phyloP scores from a whole-genome alignment of 2,113 vertebrate species.

The Mobula birostris region DNA sequence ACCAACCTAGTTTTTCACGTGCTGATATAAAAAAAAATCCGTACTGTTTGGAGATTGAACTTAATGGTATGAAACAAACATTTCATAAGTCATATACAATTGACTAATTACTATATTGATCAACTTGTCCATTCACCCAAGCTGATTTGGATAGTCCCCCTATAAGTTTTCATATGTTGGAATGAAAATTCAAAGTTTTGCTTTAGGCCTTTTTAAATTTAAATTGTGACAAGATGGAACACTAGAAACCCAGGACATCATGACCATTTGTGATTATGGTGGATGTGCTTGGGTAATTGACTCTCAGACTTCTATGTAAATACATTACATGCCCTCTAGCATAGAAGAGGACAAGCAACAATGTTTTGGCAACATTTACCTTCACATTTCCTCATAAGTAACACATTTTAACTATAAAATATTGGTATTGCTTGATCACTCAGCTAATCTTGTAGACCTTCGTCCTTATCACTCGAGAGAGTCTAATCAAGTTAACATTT shows the following conservation, averaged over 20 bases:
- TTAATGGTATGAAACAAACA: background rate
- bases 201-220: background rate
- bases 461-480: too few relatives aligned
- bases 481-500: too few relatives aligned
- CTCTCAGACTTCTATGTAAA: too few relatives aligned
- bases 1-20: background rate
- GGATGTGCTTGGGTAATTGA: too few relatives aligned
- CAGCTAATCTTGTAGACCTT: background rate
- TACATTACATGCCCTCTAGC: background rate
- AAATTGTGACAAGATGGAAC: background rate
- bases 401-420: background rate
- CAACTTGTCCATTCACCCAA: background rate
- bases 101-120: background rate
- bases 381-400: background rate
- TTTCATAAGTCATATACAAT: background rate
- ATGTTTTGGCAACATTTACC: background rate
- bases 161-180: background rate
- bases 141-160: background rate
- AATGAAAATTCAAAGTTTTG: background rate
- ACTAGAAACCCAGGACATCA: background rate
- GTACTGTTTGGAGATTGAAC: background rate
- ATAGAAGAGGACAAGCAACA: background rate
- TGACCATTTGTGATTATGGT: background rate
- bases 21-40: background rate
- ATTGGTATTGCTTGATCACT: background rate